phyloP scores from a whole-genome alignment of 2,888 invertebrate species.

The Heteromyza rotundicornis region DNA sequence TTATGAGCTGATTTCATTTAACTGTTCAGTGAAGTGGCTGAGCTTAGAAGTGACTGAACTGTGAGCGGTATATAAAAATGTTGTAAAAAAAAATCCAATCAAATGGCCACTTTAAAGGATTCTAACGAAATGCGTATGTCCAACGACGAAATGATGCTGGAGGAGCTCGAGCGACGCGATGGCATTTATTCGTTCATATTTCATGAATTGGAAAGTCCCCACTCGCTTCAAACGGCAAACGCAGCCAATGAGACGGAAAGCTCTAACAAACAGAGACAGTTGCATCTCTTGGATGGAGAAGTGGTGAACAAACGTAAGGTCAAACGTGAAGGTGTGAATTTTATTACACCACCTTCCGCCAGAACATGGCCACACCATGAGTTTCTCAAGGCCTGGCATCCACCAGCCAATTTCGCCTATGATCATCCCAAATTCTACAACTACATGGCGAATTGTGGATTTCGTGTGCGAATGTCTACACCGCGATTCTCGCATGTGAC shows the following conservation, averaged over 20 bases:
- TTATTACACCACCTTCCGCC: neutral
- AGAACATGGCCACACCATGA: constrained; percentile 7
- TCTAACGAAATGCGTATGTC: no score
- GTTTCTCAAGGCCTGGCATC: constrained; percentile 28
- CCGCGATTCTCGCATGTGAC: constrained; percentile 32
- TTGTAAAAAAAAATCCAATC: no score
- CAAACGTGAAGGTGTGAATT: neutral
- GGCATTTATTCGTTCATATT: constrained; percentile 41
- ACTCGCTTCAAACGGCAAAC: neutral
- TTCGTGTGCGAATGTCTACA: constrained; percentile 31
- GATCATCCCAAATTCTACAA: constrained; percentile 26
- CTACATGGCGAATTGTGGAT: constrained; percentile 27
- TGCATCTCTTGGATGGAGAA: constrained; percentile 6
- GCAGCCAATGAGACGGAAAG: neutral
- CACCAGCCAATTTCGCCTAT: constrained; percentile 14
- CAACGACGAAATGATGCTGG: constrained; percentile 36
- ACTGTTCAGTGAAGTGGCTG: no score
- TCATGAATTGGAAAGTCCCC: constrained; percentile 33
- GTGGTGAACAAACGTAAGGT: neutral
- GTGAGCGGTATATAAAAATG: no score
- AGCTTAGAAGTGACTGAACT: no score
- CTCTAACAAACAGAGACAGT: neutral
- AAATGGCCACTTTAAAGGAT: no score
- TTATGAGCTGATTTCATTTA: no score
- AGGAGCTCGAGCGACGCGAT: constrained; percentile 37